Evolutionary conservation across 1,140 invertebrate species (phyloP), one percentile per base, ranked within the genome.

Genomic region (Drosophila bocki): DNA sequence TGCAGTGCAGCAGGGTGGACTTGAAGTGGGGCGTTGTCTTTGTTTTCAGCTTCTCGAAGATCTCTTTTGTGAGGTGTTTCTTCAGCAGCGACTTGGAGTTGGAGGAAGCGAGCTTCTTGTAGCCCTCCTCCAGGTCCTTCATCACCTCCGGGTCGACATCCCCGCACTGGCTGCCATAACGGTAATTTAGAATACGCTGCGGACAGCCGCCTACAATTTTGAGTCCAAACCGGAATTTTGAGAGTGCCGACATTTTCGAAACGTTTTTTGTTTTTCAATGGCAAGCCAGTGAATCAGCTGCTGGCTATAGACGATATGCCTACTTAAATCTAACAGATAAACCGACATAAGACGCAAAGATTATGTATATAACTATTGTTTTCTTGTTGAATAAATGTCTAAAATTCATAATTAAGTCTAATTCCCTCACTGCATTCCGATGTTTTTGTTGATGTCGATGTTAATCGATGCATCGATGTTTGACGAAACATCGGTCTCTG

Each of bases 21-120:
- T 96, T 96, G 80, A 97, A 97, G 41, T 95, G 95, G 53, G 92
- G 92, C 6, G 98, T 98, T 92, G 97, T 98, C 94, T 96, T 96
- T 74, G 94, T 96, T 93, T 99, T 98, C 22, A 98, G 94, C 62
- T 95, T 95, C 77, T 99, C 97, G 87, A 99, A 98, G 2, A 98
- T 93, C 80, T 98, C 96, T 92, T 95, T 95, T 71, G 97, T 97
- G 19, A 99, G 94, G 93, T 98, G 96, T 92, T 99, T 99, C 94
- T 99, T 99, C 93, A 99, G 93, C 86, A 99, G 94, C 32, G 98
- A 99, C 93, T 98, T 98, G 93, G 97, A 98, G 92, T 98, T 95
- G 45, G 97, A 97, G 48, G 94, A 95, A 64, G 95, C 93, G 76
- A 99, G 94, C 93, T 98, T 98, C 94, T 95, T 95, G 94, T 96